A percentile compares a stretch with the other conserved stretches of the same genome.
phyloP scores from a whole-genome alignment of 2,113 vertebrate genomes.

The Neogale vison region DNA sequence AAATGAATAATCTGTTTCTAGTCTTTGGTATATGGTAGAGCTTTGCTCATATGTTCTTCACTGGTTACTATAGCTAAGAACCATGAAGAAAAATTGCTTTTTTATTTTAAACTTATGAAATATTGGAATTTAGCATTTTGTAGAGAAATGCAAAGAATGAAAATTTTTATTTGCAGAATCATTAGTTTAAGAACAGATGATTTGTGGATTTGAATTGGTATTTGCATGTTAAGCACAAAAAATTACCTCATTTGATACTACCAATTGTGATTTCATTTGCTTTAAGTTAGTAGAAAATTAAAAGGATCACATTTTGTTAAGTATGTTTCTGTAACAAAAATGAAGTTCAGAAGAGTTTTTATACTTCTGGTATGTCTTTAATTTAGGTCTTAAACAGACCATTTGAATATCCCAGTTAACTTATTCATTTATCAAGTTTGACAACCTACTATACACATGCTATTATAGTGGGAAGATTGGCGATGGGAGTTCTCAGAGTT shows the following conservation, averaged over 20 bases:
- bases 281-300: slow-evolving; percentile 34
- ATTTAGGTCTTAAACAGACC: not conserved
- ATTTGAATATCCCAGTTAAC: not conserved
- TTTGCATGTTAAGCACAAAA: slow-evolving; percentile 1
- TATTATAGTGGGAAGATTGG: not conserved
- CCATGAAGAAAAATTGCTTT: not conserved
- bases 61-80: not conserved
- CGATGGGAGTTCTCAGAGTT: not conserved
- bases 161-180: not conserved
- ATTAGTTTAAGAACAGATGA: not conserved
- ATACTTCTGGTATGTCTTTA: not conserved
- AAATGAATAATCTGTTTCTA: not conserved
- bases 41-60: slow-evolving; percentile 26
- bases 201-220: not conserved
- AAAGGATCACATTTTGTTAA: slow-evolving; percentile 31
- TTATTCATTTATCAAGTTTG: slow-evolving; percentile 3
- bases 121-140: not conserved
- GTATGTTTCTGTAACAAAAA: slow-evolving; percentile 12
- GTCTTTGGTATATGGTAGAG: not conserved
- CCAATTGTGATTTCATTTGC: not conserved
- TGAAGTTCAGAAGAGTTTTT: slow-evolving; percentile 8
- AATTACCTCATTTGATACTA: not conserved
- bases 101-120: slow-evolving; percentile 28
- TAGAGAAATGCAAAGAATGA: not conserved
- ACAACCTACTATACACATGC: not conserved